A percentile compares a stretch with the other conserved stretches of the same genome.
These are phyloP conservation scores for Poicephalus meyeri DNA, from an alignment of 2,113 vertebrate genomes.

Conservation along the genomic window DNA sequence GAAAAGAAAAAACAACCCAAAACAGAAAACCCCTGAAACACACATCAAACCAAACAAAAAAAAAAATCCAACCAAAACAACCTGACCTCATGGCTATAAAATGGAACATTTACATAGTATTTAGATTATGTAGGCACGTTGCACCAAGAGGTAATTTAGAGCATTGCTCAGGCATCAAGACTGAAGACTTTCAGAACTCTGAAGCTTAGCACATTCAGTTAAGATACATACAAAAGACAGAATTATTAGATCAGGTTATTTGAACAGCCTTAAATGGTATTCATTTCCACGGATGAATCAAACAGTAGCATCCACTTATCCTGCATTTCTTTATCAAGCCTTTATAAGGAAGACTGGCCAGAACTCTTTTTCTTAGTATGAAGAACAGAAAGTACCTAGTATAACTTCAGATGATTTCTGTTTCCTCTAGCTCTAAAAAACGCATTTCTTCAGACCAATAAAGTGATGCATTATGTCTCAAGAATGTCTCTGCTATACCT, in stretches of 20 bases:
- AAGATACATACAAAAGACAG: neutral
- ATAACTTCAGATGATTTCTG: neutral
- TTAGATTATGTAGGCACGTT: neutral
- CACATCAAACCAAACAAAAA: neutral
- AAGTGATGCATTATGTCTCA: neutral
- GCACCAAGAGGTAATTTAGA: neutral
- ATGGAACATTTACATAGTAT: neutral
- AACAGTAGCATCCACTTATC: neutral
- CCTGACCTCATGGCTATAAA: neutral
- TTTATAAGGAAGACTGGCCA: neutral
- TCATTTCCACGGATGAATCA: neutral
- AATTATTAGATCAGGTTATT: neutral
- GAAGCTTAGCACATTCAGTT: neutral
- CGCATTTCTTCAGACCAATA: neutral
- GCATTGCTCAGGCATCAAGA: neutral
- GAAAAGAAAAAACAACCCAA: neutral
- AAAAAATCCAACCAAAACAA: neutral
- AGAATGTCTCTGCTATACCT: neutral
- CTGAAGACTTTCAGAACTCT: neutral
- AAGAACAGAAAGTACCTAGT: neutral
- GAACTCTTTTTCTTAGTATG: neutral
- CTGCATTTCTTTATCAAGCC: neutral
- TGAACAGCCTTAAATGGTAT: neutral
- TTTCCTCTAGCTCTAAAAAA: neutral
- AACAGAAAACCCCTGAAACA: neutral